Evolutionary conservation across 2,113 vertebrate genomes (phyloP), one percentile per base, ranked within the genome.

Genomic region (Hippolais icterina): DNA sequence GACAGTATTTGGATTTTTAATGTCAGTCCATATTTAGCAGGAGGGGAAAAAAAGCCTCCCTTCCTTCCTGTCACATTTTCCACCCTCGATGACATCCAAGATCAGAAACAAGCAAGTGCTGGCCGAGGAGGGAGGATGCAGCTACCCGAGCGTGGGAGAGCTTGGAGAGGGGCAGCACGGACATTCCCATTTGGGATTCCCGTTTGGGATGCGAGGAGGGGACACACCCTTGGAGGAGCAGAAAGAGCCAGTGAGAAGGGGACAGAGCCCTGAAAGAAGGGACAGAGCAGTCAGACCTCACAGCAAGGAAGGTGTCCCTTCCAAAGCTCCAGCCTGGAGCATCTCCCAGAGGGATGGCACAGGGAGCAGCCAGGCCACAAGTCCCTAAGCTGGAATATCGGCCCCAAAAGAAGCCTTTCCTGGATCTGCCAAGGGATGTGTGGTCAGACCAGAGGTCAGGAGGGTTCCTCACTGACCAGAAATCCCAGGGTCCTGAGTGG

Each of bases 21-120:
- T 60, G 88, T 96, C 93, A 89, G 61, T 92, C 96, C 94, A 88
- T 93, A 96, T 97, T 97, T 96, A 97, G 96, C 92, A 89, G 42
- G 53, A 94, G 96, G 96, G 85, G 78, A 56, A 75, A 91, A 93
- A 92, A 80, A 96, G 74, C 89, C 95, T 97, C 95, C 92, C 96
- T 97, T 97, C 96, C 97, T 97, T 97, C 97, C 97, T 97, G 95
- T 95, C 94, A 92, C 90, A 95, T 96, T 97, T 97, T 96, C 96
- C 96, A 96, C 88, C 94, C 97, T 93, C 63, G 91, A 91, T 96
- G 94, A 97, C 90, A 97, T 91, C 94, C 81, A 94, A 94, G 94
- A 93, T 72, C 79, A 92, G 91, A 88, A 96, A 91, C 49, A 82
- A 96, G 89, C 81, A 31, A 83, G 84, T 0, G 11, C 54, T 42